Percentiles rank a stretch among this genome's conserved stretches.
phyloP scores from a whole-genome alignment of 2,113 vertebrate genomes.

The Calonectris borealis region DNA sequence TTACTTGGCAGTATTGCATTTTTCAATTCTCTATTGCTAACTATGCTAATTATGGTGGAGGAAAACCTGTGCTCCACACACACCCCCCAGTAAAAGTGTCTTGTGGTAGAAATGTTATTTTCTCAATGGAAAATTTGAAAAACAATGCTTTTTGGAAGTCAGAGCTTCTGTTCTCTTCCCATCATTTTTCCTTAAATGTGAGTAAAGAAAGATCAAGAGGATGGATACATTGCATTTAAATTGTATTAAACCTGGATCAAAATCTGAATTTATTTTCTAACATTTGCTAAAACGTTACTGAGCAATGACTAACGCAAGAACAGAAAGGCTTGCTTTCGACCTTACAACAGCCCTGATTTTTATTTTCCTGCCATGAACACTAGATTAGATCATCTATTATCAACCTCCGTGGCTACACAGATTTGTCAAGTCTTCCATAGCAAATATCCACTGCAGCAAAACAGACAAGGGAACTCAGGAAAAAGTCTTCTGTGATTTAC shows the following conservation, averaged over 20 bases:
- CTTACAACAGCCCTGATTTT: not conserved
- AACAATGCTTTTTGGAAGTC: not conserved
- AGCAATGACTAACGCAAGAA: not conserved
- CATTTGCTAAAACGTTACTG: not conserved
- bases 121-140: not conserved
- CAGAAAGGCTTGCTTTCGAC: not conserved
- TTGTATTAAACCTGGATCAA: not conserved
- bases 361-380: not conserved
- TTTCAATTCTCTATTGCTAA: not conserved
- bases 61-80: not conserved
- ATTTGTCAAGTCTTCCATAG: not conserved
- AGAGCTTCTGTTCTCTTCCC: not conserved
- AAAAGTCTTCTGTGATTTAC: not conserved
- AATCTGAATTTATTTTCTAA: not conserved
- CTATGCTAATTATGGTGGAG: not conserved
- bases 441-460: not conserved
- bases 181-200: not conserved
- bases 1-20: not conserved
- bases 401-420: not conserved
- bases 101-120: not conserved
- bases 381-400: constrained; percentile 3
- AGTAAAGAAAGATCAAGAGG: not conserved
- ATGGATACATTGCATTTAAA: not conserved
- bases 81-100: too few species aligned
- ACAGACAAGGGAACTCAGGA: not conserved